Evolutionary conservation across 2,888 invertebrate species (phyloP).

Genomic region (Ectropis crepuscularia): DNA sequence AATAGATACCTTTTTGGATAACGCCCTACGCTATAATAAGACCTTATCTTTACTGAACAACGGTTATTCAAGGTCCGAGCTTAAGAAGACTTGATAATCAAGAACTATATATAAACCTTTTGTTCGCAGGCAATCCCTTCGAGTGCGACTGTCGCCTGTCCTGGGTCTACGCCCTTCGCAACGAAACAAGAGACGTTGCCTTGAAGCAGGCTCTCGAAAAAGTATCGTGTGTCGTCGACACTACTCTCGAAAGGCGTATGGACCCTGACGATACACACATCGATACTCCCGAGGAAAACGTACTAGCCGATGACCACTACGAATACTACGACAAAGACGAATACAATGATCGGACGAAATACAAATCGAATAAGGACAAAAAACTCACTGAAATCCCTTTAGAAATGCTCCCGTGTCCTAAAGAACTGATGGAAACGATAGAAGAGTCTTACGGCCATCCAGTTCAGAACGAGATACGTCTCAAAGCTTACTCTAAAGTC

Average conservation of each 20-base stretch:
- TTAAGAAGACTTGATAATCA: too few species aligned
- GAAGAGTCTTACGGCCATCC: slow-evolving; percentile 77
- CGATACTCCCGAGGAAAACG: slow-evolving; percentile 57
- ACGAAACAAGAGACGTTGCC: slow-evolving; percentile 89
- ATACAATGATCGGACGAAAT: slow-evolving; percentile 60
- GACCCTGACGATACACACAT: slow-evolving; percentile 55
- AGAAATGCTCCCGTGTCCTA: slow-evolving; percentile 76
- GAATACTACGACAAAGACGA: slow-evolving; percentile 78
- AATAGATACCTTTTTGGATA: too few species aligned
- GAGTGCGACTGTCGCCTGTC: slow-evolving; percentile 93
- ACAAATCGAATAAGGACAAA: slow-evolving; percentile 61
- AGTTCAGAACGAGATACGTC: slow-evolving; percentile 77
- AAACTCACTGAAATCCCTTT: slow-evolving; percentile 73
- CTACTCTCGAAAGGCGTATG: slow-evolving; percentile 60
- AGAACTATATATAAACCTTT: slow-evolving; percentile 19
- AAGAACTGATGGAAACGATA: slow-evolving; percentile 74
- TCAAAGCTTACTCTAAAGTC: slow-evolving; percentile 72
- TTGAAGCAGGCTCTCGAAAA: slow-evolving; percentile 89
- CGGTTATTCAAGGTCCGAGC: too few species aligned
- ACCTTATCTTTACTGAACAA: not conserved
- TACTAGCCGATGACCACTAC: slow-evolving; percentile 68
- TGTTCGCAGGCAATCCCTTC: slow-evolving; percentile 90
- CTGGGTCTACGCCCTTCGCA: slow-evolving; percentile 91
- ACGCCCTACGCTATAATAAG: not conserved
- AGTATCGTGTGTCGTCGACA: slow-evolving; percentile 88